Percentiles rank a stretch among this genome's conserved stretches.
phyloP scores from a whole-genome alignment of 2,888 invertebrate species.

The Nematopogon swammerdamellus region DNA sequence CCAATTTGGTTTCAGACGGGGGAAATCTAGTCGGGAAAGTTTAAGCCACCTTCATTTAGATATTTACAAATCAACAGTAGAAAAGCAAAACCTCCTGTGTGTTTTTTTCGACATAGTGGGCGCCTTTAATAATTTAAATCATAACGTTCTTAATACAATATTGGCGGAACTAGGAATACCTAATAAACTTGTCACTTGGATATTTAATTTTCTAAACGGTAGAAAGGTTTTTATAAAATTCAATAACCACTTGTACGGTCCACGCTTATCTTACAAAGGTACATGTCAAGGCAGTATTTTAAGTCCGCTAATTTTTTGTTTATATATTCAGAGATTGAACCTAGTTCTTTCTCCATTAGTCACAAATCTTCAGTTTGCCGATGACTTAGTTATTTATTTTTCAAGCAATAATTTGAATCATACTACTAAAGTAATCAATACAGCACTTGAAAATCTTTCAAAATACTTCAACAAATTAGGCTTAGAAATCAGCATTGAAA shows the following conservation, averaged over 20 bases:
- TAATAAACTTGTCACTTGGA: conserved; percentile 7
- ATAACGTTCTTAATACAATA: conserved; percentile 3
- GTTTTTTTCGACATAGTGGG: conserved; percentile 6
- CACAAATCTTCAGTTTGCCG: conserved; percentile 9
- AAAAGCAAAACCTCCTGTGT: neutral
- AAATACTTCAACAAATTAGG: too few relatives aligned
- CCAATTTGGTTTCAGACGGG: conserved; percentile 8
- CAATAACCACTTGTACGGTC: conserved; percentile 7
- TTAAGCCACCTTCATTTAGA: neutral
- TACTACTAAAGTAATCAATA: too few relatives aligned
- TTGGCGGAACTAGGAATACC: conserved; percentile 6
- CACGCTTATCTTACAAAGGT: conserved; percentile 6
- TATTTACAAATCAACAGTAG: neutral
- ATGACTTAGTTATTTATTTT: conserved; percentile 6
- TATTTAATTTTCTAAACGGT: conserved; percentile 8
- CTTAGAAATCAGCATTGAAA: too few relatives aligned
- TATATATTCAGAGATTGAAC: conserved; percentile 9
- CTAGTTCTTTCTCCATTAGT: conserved; percentile 6
- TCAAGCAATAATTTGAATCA: neutral
- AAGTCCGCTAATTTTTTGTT: conserved; percentile 4
- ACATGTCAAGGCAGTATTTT: conserved; percentile 10
- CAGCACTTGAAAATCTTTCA: too few relatives aligned
- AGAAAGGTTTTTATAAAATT: conserved; percentile 9
- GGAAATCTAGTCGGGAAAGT: conserved; percentile 2
- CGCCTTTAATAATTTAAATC: conserved; percentile 9